Base-by-base conservation (phyloP, 92 coral and sea anemone species). In the Paragorgia papillata region DNA sequence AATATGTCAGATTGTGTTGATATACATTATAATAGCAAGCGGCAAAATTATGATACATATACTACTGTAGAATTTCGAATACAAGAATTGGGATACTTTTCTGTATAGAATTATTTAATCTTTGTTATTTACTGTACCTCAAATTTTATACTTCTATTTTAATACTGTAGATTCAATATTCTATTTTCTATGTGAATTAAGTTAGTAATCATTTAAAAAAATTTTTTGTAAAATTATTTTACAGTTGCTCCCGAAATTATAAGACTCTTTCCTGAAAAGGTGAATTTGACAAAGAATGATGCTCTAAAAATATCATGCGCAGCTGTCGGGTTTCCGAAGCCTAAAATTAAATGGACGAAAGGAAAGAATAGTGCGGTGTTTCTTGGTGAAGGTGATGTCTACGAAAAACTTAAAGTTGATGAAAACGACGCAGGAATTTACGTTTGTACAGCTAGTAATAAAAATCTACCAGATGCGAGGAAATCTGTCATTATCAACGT, bases 241-340 rank as follows among this genome's bases (percentile, higher is more conserved):
- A 15, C 55, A 93, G 97, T 88, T 49, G 63, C 96, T 1, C 97
- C 97, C 0, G 25, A 32, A 27, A 90, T 93, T 25, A 88, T 71
- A 49, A 85, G 33, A 7, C 43, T 35, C 13, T 85, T 91, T 13
- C 28, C 79, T 0, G 70, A 75, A 28, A 26, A 58, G 21, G 4
- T 40, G 49, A 81, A 60, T 15, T 82, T 78, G 1, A 73, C 65
- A 12, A 96, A 90, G n/a, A 61, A 48, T 51, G 84, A 77, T 7
- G 79, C 62, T 74, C 69, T 90, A 14, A 51, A 33, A 10, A 74
- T 76, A 7, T 83, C 65, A 22, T 93, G 97, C 69, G 78, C 65
- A 20, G 96, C 91, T 1, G 69, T 80, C 29, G 97, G 97, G 5
- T 92, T 70, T 62, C 97, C 97, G 1, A 51, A 74, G 3, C 97